Evolutionary conservation across 2,797 vertebrate species (phyloP).

Genomic region (Chiloscyllium punctatum): DNA sequence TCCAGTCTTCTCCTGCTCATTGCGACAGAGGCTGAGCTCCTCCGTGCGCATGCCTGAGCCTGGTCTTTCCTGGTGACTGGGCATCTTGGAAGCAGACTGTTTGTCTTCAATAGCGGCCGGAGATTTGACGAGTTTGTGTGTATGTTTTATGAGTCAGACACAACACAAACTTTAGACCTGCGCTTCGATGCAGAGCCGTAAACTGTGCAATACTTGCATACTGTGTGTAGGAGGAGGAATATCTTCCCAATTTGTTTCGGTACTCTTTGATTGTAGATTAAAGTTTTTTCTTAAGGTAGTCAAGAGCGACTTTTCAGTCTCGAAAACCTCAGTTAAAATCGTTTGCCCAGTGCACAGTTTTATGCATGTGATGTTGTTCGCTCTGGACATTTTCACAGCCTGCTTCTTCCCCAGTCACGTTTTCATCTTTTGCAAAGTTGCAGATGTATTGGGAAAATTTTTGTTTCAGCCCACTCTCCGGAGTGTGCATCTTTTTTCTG

Average conservation of each 20-base stretch:
- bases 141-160: slow-evolving; percentile 10
- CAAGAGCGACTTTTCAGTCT: neutral
- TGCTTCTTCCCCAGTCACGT: neutral
- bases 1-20: neutral
- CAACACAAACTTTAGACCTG: neutral
- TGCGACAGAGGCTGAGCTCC: neutral
- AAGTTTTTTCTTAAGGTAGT: neutral
- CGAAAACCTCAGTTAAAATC: neutral
- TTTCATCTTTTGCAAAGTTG: no score
- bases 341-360: neutral
- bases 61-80: neutral
- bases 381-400: neutral
- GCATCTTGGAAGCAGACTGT: neutral
- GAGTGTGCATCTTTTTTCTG: neutral
- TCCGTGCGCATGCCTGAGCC: neutral
- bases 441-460: neutral
- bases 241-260: neutral
- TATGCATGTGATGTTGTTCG: neutral
- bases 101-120: neutral
- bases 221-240: no score
- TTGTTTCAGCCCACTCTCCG: neutral
- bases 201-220: neutral
- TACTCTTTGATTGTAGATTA: neutral
- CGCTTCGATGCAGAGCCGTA: neutral
- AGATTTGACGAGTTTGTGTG: neutral